Percentiles rank a stretch among this genome's conserved stretches.
These are phyloP conservation scores for Podargus strigoides DNA, from an alignment of 2,797 vertebrate genomes.

Conservation along the genomic window DNA sequence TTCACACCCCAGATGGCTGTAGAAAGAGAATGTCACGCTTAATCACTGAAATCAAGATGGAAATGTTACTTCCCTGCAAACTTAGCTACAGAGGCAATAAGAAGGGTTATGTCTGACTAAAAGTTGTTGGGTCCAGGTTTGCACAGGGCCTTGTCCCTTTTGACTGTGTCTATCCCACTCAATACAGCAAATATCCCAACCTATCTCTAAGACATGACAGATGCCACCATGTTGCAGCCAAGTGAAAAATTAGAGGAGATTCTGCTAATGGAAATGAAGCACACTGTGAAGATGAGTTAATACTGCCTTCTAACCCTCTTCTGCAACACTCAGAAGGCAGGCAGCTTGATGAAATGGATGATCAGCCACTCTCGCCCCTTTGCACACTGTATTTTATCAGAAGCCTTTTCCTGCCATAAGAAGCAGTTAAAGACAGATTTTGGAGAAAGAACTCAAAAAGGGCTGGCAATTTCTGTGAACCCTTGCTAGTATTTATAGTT, in stretches of 20 bases:
- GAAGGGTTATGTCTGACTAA: background rate
- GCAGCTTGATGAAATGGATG: background rate
- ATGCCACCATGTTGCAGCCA: background rate
- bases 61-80: conserved; percentile 28
- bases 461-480: background rate
- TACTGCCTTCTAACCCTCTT: background rate
- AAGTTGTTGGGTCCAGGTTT: background rate
- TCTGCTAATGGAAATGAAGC: background rate
- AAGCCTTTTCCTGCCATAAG: background rate
- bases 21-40: conserved; percentile 15
- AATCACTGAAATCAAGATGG: conserved; percentile 32
- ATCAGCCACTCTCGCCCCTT: background rate
- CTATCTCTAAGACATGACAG: background rate
- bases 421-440: background rate
- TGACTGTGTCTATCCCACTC: background rate
- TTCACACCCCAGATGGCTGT: conserved; percentile 57
- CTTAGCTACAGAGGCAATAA: background rate
- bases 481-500: conserved; percentile 52
- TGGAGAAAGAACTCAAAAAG: background rate
- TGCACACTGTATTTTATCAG: background rate
- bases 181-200: background rate
- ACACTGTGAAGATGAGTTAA: background rate
- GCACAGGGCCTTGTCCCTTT: background rate
- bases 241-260: background rate
- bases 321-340: background rate